phyloP scores from a whole-genome alignment of 2,888 invertebrate species.

The Octonoba sinensis region DNA sequence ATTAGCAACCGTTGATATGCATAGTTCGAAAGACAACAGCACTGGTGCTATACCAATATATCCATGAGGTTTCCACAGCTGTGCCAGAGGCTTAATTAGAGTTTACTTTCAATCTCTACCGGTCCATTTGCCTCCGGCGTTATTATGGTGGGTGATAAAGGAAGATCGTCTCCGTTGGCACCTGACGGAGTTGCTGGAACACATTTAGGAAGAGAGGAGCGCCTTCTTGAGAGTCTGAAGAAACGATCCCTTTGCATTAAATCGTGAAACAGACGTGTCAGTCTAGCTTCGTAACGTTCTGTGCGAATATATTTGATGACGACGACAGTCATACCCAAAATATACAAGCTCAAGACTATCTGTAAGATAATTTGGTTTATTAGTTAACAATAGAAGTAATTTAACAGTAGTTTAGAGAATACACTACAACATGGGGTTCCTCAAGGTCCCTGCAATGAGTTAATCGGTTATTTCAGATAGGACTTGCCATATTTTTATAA shows the following conservation, averaged over 20 bases:
- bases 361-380: not conserved
- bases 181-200: not conserved
- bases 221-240: constrained; percentile 60
- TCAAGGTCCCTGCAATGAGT: too few relatives aligned
- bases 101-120: constrained; percentile 42
- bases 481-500: too few relatives aligned
- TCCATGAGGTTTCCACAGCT: too few relatives aligned
- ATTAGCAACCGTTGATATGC: too few relatives aligned
- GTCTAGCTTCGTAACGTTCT: constrained; percentile 64
- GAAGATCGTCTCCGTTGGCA: constrained; percentile 29
- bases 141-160: constrained; percentile 28
- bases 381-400: too few relatives aligned
- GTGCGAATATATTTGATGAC: constrained; percentile 64
- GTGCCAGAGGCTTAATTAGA: constrained; percentile 8
- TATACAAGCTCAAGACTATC: constrained; percentile 63
- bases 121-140: constrained; percentile 18
- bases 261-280: constrained; percentile 63
- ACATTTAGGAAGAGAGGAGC: constrained; percentile 58
- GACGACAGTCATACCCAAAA: constrained; percentile 55
- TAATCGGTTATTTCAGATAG: too few relatives aligned
- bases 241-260: constrained; percentile 63
- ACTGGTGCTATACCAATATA: too few relatives aligned
- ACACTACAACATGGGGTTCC: too few relatives aligned
- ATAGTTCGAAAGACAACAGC: too few relatives aligned
- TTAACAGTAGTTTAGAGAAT: too few relatives aligned